phyloP scores from a whole-genome alignment of 2,113 vertebrate genomes.

The Callocephalon fimbriatum region DNA sequence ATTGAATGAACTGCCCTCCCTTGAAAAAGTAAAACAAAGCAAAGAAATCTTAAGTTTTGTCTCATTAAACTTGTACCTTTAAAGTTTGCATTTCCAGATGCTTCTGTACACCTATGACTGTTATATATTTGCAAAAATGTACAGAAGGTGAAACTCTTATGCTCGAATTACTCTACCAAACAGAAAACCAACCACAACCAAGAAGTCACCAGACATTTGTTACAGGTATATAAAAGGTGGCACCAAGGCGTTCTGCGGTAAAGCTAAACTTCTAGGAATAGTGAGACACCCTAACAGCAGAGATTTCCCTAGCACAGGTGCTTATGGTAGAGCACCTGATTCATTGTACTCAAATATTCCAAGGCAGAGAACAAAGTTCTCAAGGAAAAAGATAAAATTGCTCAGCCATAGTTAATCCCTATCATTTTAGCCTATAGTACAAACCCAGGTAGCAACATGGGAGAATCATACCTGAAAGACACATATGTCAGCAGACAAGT shows the following conservation, averaged over 20 bases:
- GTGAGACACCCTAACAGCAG: neutral
- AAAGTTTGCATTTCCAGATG: neutral
- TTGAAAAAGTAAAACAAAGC: neutral
- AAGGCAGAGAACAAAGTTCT: neutral
- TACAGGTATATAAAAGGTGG: neutral
- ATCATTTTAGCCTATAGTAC: neutral
- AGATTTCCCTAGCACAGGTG: neutral
- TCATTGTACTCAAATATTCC: neutral
- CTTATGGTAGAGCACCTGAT: neutral
- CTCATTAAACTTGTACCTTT: neutral
- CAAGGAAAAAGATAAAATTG: neutral
- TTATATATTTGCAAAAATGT: neutral
- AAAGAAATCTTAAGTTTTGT: neutral
- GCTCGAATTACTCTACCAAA: neutral
- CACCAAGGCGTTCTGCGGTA: neutral
- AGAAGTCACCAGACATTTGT: neutral
- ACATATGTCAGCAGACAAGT: neutral
- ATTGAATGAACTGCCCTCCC: neutral
- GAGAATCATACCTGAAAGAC: neutral
- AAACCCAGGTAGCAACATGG: neutral
- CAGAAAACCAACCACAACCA: neutral
- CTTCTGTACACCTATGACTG: neutral
- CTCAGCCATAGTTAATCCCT: neutral
- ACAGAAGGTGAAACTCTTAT: neutral
- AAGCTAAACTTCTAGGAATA: neutral